Percentiles rank a stretch among this genome's conserved stretches.
Conservation (phyloP, 2,888 invertebrate species). For the Mactromeris polynyma region DNA sequence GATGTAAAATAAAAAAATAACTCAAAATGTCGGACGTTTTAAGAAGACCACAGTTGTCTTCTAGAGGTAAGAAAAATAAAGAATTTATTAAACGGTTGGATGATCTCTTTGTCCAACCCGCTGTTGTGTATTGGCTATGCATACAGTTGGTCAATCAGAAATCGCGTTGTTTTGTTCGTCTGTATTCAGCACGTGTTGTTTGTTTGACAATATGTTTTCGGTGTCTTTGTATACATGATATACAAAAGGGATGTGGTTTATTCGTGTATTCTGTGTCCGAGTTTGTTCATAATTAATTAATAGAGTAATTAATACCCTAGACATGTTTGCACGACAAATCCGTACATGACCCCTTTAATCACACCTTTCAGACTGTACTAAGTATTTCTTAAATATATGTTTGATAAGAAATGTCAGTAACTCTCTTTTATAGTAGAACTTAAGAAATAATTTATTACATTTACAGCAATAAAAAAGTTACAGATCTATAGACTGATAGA, state of each 20-base stretch:
- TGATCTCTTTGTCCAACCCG: constrained; percentile 60
- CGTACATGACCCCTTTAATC: not conserved
- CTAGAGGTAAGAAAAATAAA: constrained; percentile 69
- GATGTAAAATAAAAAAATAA: not conserved
- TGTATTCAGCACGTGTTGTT: constrained; percentile 45
- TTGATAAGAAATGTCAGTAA: no score
- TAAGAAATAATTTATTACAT: no score
- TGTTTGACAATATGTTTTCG: not conserved
- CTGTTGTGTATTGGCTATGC: constrained; percentile 38
- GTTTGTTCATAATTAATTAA: not conserved
- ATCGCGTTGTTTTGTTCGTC: constrained; percentile 42
- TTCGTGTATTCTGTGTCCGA: no score
- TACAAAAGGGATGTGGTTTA: no score
- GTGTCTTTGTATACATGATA: no score
- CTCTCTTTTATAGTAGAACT: no score
- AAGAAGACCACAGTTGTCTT: constrained; percentile 70
- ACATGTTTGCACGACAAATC: not conserved
- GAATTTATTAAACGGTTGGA: constrained; percentile 36
- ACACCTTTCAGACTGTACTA: no score
- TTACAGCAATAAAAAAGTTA: no score
- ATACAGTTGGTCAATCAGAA: constrained; percentile 18
- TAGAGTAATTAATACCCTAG: not conserved
- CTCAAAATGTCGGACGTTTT: constrained; percentile 58
- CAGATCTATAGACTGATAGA: no score
- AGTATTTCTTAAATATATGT: no score